Percentiles rank a stretch among this genome's conserved stretches.
Conservation (phyloP, 2,797 vertebrate genomes). For the Acanthornis magna region DNA sequence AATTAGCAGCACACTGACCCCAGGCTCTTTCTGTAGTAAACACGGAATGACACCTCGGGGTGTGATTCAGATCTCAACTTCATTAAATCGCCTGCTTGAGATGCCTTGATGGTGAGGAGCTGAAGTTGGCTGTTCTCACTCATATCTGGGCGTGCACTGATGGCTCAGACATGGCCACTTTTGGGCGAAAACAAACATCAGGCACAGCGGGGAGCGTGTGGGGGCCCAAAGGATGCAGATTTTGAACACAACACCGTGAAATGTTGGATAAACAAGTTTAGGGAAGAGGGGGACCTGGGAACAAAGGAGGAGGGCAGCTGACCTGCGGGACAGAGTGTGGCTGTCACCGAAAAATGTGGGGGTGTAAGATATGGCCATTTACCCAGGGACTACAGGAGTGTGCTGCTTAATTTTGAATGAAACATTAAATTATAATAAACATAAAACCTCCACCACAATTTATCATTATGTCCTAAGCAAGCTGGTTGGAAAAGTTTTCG, state of each 20-base stretch:
- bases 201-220: background rate
- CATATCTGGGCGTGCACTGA: background rate
- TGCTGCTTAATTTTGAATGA: conserved; percentile 58
- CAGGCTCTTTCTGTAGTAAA: conserved; percentile 13
- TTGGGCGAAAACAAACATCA: background rate
- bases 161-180: background rate
- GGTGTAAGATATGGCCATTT: background rate
- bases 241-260: background rate
- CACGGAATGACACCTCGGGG: background rate
- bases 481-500: conserved; percentile 42
- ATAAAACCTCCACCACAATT: conserved; percentile 27
- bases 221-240: background rate
- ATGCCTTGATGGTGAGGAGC: background rate
- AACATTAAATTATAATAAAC: conserved; percentile 51
- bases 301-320: background rate
- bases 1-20: background rate
- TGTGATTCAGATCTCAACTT: conserved; percentile 17
- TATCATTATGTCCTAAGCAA: conserved; percentile 26
- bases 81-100: background rate
- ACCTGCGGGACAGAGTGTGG: background rate
- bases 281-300: background rate
- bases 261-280: background rate
- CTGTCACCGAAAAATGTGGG: background rate
- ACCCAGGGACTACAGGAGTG: background rate
- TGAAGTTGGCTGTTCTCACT: background rate